Percentiles rank a stretch among this genome's conserved stretches.
These are phyloP conservation scores for Eupelmus urozonus DNA, from an alignment of 2,888 invertebrate species.

Conservation along the genomic window DNA sequence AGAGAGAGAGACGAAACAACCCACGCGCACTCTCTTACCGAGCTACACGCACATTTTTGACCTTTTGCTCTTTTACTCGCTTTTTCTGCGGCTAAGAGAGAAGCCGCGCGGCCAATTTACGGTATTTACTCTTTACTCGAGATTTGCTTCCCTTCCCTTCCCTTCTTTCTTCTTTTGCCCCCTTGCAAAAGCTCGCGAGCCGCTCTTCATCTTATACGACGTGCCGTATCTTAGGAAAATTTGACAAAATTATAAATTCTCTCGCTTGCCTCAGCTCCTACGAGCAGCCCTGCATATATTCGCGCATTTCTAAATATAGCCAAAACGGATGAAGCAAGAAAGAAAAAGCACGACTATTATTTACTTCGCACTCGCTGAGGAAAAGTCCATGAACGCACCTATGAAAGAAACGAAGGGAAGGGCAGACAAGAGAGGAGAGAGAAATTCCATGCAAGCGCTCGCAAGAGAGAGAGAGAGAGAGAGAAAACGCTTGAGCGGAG, in stretches of 20 bases:
- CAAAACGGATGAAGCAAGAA: neutral
- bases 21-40: constrained; percentile 32
- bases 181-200: neutral
- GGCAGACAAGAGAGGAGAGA: constrained; percentile 30
- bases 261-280: neutral
- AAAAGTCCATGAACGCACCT: constrained; percentile 1
- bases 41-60: neutral
- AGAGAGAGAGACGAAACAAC: constrained; percentile 52
- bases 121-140: constrained; percentile 22
- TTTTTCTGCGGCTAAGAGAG: neutral
- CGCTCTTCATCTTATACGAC: neutral
- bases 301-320: constrained; percentile 29
- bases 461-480: constrained; percentile 18
- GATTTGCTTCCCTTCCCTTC: neutral
- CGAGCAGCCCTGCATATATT: too few relatives aligned
- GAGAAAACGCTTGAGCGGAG: constrained; percentile 47
- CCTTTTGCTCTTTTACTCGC: neutral
- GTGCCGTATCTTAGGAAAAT: neutral
- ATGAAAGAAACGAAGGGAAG: constrained; percentile 11
- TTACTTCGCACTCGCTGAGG: neutral
- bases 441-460: too few relatives aligned
- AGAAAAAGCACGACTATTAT: neutral
- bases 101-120: constrained; percentile 14
- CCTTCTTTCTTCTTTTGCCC: neutral
- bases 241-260: constrained; percentile 24